phyloP scores from a whole-genome alignment of 2,888 invertebrate species.

The Masnerella sp. region DNA sequence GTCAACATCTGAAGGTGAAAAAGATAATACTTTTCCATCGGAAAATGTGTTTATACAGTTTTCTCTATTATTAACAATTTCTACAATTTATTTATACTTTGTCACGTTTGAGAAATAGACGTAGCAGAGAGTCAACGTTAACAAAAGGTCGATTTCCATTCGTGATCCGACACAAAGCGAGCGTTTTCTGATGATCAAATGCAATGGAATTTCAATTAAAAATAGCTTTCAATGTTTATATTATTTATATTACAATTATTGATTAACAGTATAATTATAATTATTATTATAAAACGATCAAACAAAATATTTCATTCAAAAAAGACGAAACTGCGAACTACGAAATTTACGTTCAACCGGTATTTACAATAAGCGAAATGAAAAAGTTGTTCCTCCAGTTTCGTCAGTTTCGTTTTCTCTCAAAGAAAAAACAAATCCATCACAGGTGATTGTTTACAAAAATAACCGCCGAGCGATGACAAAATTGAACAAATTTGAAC shows the following conservation, averaged over 20 bases:
- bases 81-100: conserved; percentile 54
- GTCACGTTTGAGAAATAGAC: conserved; percentile 57
- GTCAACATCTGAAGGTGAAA: conserved; percentile 28
- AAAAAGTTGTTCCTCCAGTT: neutral
- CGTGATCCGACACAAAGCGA: conserved; percentile 26
- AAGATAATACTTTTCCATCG: conserved; percentile 32
- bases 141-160: conserved; percentile 32
- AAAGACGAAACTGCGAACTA: neutral
- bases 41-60: conserved; percentile 17
- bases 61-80: conserved; percentile 41
- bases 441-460: no score
- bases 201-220: no score
- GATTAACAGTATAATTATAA: no score
- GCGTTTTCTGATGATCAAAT: conserved; percentile 35
- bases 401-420: no score
- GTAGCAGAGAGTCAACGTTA: conserved; percentile 59
- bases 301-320: neutral
- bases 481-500: no score
- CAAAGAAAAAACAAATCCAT: conserved; percentile 5
- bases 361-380: conserved; percentile 20
- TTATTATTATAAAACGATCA: no score
- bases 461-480: neutral
- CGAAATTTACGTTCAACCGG: neutral
- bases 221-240: no score
- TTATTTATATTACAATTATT: no score